A percentile compares a stretch with the other conserved stretches of the same genome.
phyloP scores from a whole-genome alignment of 2,888 invertebrate genomes.

The Pyrrhia umbra region DNA sequence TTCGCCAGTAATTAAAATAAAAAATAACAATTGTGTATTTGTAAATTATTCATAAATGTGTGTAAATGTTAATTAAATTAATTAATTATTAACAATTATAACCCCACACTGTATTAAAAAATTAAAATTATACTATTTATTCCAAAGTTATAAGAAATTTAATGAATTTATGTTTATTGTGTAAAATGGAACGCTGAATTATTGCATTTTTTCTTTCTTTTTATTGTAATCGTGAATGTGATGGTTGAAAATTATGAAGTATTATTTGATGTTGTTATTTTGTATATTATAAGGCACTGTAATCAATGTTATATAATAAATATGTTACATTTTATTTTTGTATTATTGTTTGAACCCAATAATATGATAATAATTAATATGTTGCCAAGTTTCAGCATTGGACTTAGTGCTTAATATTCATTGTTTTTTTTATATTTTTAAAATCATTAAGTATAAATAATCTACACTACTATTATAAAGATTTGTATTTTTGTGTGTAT shows the following conservation, averaged over 20 bases:
- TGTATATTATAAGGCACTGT: slow-evolving; percentile 48
- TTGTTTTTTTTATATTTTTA: no score
- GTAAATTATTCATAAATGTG: slow-evolving; percentile 35
- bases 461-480: no score
- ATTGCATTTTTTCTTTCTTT: slow-evolving; percentile 46
- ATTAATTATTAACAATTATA: slow-evolving; percentile 19
- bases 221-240: slow-evolving; percentile 30
- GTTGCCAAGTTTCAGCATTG: no score
- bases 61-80: slow-evolving; percentile 27
- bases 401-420: no score
- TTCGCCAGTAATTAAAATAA: background rate
- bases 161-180: slow-evolving; percentile 22
- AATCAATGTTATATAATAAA: slow-evolving; percentile 61
- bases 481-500: no score
- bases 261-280: slow-evolving; percentile 57
- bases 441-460: no score
- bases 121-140: slow-evolving; percentile 33
- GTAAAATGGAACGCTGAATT: slow-evolving; percentile 14
- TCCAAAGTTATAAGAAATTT: slow-evolving; percentile 37
- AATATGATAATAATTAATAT: no score
- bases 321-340: slow-evolving; percentile 44
- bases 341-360: background rate
- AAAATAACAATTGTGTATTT: slow-evolving; percentile 41
- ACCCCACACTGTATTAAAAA: slow-evolving; percentile 44
- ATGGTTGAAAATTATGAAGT: slow-evolving; percentile 40